Percentiles rank a stretch among this genome's conserved stretches.
phyloP scores from a whole-genome alignment of 2,797 vertebrate genomes.

The Babyrousa celebensis region DNA sequence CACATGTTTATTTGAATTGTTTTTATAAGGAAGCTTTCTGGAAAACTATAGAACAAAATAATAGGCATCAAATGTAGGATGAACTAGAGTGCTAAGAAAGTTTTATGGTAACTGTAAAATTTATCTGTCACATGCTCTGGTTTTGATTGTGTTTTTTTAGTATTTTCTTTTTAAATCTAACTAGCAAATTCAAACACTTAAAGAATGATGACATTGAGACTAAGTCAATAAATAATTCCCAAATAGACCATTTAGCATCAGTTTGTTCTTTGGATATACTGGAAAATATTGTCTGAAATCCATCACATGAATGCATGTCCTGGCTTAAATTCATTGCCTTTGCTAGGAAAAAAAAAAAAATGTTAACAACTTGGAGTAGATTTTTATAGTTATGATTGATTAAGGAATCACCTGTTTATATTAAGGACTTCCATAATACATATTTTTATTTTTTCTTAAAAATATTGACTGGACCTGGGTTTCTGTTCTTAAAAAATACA shows the following conservation, averaged over 20 bases:
- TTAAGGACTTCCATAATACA: neutral
- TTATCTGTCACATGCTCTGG: neutral
- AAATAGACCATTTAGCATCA: neutral
- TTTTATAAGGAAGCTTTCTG: neutral
- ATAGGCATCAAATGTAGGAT: neutral
- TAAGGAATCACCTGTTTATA: neutral
- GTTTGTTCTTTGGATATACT: neutral
- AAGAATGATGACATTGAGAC: neutral
- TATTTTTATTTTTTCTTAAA: slow-evolving; percentile 8
- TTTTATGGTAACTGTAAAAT: neutral
- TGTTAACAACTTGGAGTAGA: neutral
- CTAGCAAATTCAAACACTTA: neutral
- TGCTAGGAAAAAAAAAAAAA: neutral
- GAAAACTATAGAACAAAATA: neutral
- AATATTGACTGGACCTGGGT: neutral
- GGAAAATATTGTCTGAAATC: neutral
- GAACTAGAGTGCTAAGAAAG: neutral
- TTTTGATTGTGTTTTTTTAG: neutral
- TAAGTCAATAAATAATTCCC: neutral
- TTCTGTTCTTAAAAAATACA: neutral
- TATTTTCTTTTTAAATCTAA: neutral
- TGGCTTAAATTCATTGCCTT: neutral
- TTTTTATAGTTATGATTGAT: neutral
- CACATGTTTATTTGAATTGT: neutral
- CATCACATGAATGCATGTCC: neutral